These are phyloP conservation scores for Myrmecobius fasciatus DNA, from an alignment of 2,113 vertebrate species.

Conservation along the genomic window DNA sequence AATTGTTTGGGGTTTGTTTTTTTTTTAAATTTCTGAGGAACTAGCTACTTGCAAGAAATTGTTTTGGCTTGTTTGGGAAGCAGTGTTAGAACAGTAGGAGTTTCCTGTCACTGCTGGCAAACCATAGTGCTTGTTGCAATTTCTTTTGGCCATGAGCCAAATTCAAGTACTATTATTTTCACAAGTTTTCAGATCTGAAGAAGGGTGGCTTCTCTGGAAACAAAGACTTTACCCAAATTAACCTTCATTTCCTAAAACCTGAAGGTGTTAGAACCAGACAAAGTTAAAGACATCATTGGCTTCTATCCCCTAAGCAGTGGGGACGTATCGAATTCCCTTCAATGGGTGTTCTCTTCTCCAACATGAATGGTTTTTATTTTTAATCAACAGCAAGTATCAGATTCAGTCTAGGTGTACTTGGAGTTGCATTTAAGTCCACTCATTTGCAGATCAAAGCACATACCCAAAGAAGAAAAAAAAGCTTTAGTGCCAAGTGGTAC, in stretches of 20 bases:
- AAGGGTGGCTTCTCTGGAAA: constrained; percentile 42
- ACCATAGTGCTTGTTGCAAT: constrained; percentile 4
- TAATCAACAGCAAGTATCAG: constrained; percentile 27
- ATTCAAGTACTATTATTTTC: constrained; percentile 28
- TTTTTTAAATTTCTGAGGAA: constrained; percentile 58
- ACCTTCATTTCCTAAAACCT: constrained; percentile 11
- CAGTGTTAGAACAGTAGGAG: background rate
- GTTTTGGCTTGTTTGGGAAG: constrained; percentile 21
- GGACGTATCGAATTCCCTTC: background rate
- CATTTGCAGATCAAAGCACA: constrained; percentile 30
- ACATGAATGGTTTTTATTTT: background rate
- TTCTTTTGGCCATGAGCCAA: constrained; percentile 32
- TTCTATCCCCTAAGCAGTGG: background rate
- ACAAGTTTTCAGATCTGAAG: constrained; percentile 27
- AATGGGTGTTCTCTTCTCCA: background rate
- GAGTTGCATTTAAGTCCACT: constrained; percentile 17
- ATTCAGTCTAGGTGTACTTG: constrained; percentile 19
- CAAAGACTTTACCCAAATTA: background rate
- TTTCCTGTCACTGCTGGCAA: constrained; percentile 30
- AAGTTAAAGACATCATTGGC: background rate
- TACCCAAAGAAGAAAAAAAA: constrained; percentile 30
- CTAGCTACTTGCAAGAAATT: constrained; percentile 44
- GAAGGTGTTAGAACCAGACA: constrained; percentile 13
- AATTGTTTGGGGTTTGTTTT: background rate
- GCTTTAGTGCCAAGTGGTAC: background rate